Evolutionary conservation across 2,113 vertebrate genomes (phyloP), one percentile per base, ranked within the genome.

Genomic region (Perca flavescens): DNA sequence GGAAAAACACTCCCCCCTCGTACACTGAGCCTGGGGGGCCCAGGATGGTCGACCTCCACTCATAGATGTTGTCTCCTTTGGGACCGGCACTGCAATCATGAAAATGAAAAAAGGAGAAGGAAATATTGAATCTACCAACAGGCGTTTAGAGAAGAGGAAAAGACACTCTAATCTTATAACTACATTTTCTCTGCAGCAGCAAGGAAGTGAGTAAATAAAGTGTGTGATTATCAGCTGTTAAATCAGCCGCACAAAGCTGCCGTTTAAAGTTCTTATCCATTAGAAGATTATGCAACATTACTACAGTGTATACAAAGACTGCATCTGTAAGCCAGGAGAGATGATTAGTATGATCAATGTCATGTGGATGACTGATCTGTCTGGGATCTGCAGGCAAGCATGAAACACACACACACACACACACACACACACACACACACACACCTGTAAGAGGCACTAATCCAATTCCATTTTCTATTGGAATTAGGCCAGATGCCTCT

Each of bases 41-140:
- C 91, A 99, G 95, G 95, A 99, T 99, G 93, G 98, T 99, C 28
- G 98, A 99, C 94, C 98, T 96, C 98, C 98, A 99, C 90, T 99
- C 98, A 12, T 99, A 99, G 95, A 99, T 98, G 95, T 99, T 99
- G 95, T 99, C 97, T 86, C 98, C 97, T 96, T 99, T 99, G 62
- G 98, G 98, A 22, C 97, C 98, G 1, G 98, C 98, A 75, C 97
- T 99, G 90, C 11, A 56, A 60, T 61, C 28, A 52, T 0, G 22
- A 54, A 82, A 82, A 79, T 17, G 70, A 15, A 86, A 46, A 64
- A 4, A 43, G 31, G 50, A 61, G 65, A n/a, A 73, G 21, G 19
- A 62, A 78, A 80, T 43, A 43, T 72, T 80, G 17, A 86, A 74
- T 86, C 28, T 53, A 25, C 3, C 2, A 17, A 57, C 56, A 76